Percentiles rank a stretch among this genome's conserved stretches.
Evolutionary conservation across 1,140 invertebrate genomes (phyloP).

Genomic region (Drosophila repleta): DNA sequence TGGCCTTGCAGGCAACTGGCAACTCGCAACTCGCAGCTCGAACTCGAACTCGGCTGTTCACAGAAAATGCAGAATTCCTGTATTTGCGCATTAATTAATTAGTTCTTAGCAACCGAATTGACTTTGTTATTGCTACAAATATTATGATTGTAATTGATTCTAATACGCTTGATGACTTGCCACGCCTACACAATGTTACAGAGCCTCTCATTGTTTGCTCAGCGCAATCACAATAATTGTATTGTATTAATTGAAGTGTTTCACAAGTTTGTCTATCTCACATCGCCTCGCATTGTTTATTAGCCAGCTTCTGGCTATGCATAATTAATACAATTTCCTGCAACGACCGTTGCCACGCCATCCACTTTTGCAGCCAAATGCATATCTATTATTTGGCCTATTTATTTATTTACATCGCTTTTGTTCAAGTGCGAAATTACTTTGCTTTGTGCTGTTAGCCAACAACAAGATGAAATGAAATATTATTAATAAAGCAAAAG

Average conservation of each 20-base stretch:
- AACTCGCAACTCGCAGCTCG: background rate
- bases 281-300: constrained; percentile 26
- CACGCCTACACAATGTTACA: constrained; percentile 17
- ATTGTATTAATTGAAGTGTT: constrained; percentile 35
- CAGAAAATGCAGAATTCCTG: constrained; percentile 2
- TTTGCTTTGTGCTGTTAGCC: background rate
- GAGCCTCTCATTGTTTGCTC: constrained; percentile 4
- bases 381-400: constrained; percentile 7
- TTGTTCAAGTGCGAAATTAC: constrained; percentile 2
- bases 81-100: constrained; percentile 17
- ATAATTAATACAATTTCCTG: constrained; percentile 23
- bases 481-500: background rate
- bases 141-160: constrained; percentile 42
- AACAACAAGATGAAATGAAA: background rate
- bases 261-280: constrained; percentile 13
- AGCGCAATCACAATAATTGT: constrained; percentile 34
- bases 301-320: constrained; percentile 24
- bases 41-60: background rate
- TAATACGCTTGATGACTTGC: constrained; percentile 27
- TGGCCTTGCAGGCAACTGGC: background rate
- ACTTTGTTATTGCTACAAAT: constrained; percentile 24
- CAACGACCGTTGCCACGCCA: constrained; percentile 2
- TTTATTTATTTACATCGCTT: background rate
- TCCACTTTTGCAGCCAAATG: background rate
- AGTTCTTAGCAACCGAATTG: constrained; percentile 8